Conservation (phyloP, 2,113 vertebrate genomes). For the Malurus alboscapulatus region DNA sequence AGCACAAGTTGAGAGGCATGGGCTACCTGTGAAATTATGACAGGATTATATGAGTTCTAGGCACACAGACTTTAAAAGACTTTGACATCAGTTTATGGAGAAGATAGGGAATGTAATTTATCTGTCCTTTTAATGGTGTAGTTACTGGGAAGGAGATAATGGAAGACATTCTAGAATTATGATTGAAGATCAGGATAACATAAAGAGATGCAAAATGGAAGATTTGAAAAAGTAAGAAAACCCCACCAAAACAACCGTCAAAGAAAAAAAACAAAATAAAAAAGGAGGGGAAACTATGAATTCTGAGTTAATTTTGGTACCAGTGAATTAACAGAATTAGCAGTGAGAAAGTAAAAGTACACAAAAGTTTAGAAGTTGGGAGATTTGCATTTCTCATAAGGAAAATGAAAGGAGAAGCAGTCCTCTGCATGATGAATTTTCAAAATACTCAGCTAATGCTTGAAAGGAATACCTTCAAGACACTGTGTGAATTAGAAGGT, state of each 20-base stretch:
- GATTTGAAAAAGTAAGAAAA: neutral
- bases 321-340: neutral
- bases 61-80: neutral
- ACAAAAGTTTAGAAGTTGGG: neutral
- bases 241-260: neutral
- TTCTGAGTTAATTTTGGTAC: neutral
- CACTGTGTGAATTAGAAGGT: neutral
- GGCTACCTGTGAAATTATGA: neutral
- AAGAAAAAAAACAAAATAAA: neutral
- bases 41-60: neutral
- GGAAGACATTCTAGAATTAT: neutral
- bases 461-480: neutral
- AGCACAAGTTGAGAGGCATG: neutral
- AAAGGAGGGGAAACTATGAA: neutral
- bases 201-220: neutral
- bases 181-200: neutral
- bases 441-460: neutral
- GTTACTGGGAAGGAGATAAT: neutral
- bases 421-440: neutral
- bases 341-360: slow-evolving; percentile 24
- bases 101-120: neutral
- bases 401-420: slow-evolving; percentile 49
- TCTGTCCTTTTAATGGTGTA: neutral
- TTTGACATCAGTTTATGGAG: neutral
- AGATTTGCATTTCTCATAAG: slow-evolving; percentile 27